Evolutionary conservation across 1,140 invertebrate genomes (phyloP).

Genomic region (Panulirus ornatus): DNA sequence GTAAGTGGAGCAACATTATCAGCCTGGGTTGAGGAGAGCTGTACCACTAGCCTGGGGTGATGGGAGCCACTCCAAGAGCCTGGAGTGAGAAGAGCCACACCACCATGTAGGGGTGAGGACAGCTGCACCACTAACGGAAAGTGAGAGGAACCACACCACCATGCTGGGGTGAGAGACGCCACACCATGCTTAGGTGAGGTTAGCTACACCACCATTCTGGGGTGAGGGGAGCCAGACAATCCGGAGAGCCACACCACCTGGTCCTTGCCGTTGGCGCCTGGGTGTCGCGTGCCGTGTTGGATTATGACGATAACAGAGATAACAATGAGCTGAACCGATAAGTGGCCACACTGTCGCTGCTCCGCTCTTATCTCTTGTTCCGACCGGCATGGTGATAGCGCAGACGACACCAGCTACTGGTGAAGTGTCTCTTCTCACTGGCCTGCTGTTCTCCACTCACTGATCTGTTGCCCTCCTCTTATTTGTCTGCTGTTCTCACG

Average conservation of each 20-base stretch:
- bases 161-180: neutral
- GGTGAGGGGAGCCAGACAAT: too few relatives aligned
- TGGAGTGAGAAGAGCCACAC: too few relatives aligned
- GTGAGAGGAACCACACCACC: too few relatives aligned
- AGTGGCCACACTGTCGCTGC: neutral
- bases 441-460: too few relatives aligned
- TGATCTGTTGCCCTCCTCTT: neutral
- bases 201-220: neutral
- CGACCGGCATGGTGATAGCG: too few relatives aligned
- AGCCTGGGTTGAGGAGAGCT: neutral
- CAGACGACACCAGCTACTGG: too few relatives aligned
- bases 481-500: neutral
- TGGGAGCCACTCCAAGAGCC: too few relatives aligned
- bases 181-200: neutral
- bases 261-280: neutral
- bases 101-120: neutral
- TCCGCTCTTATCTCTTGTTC: too few relatives aligned
- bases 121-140: neutral
- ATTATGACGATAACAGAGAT: conserved; percentile 15
- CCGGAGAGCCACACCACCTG: neutral
- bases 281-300: neutral
- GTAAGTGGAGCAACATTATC: neutral
- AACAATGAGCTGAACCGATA: neutral
- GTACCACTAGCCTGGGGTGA: neutral
- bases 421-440: too few relatives aligned